These are phyloP conservation scores for Dicerorhinus sumatrensis DNA, from an alignment of 2,113 vertebrate genomes.

Conservation along the genomic window DNA sequence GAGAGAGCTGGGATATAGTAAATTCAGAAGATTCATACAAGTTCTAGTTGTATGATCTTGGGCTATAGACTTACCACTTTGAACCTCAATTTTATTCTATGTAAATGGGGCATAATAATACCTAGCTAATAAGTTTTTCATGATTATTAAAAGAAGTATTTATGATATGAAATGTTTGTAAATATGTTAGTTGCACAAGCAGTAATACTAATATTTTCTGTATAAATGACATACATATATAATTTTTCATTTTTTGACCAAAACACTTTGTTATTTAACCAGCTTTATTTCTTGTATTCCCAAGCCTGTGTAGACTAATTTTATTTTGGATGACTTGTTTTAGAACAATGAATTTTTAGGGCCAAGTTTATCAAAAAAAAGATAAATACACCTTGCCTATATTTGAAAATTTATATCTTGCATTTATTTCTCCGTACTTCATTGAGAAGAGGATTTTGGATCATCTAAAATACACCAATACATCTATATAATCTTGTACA, in stretches of 20 bases:
- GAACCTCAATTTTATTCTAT: neutral
- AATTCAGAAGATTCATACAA: neutral
- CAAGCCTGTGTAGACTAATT: neutral
- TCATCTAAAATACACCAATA: conserved; percentile 11
- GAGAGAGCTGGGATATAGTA: neutral
- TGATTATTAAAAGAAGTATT: conserved; percentile 10
- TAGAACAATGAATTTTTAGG: neutral
- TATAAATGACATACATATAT: neutral
- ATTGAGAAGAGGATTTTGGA: neutral
- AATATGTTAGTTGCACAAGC: neutral
- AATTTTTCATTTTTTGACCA: neutral
- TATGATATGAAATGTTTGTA: neutral
- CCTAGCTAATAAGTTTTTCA: neutral
- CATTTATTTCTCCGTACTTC: neutral
- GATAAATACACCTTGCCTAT: neutral
- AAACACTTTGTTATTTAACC: neutral
- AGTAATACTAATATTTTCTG: neutral
- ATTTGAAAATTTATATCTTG: neutral
- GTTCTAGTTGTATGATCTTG: neutral
- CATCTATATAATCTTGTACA: neutral
- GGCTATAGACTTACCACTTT: neutral
- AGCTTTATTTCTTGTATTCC: neutral
- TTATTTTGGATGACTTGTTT: neutral
- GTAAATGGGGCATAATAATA: neutral
- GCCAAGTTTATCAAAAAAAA: neutral